Evolutionary conservation across 2,888 invertebrate species (phyloP).

Genomic region (Sminthurides aquaticus): DNA sequence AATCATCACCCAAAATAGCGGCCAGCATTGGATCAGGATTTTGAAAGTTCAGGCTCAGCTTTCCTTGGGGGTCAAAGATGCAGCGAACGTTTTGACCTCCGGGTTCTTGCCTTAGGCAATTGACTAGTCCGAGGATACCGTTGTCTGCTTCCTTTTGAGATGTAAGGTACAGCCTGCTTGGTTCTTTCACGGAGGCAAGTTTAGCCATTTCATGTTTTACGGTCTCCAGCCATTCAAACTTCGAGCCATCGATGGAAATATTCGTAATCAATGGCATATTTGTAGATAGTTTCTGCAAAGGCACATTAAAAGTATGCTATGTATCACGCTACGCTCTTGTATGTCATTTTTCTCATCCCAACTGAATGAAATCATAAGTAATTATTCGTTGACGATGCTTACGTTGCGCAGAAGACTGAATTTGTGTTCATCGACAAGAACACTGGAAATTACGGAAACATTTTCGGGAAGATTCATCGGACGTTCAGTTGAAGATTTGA

Average conservation of each 20-base stretch:
- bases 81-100: conserved; percentile 72
- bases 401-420: neutral
- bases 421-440: neutral
- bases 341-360: too few species aligned
- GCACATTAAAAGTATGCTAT: neutral
- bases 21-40: neutral
- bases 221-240: conserved; percentile 70
- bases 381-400: too few species aligned
- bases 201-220: conserved; percentile 59
- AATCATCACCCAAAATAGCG: conserved; percentile 15
- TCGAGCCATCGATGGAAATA: conserved; percentile 60
- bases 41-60: conserved; percentile 11
- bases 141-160: conserved; percentile 59
- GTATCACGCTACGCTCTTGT: too few species aligned
- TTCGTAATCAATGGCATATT: neutral
- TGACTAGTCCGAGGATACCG: conserved; percentile 79
- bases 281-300: neutral
- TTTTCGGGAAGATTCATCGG: neutral
- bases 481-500: neutral
- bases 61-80: conserved; percentile 1
- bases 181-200: conserved; percentile 56
- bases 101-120: conserved; percentile 78
- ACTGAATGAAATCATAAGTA: too few species aligned
- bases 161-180: conserved; percentile 59
- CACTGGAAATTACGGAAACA: neutral